Base-by-base conservation (phyloP, 2,113 vertebrate species). In the Ardeotis arabs region DNA sequence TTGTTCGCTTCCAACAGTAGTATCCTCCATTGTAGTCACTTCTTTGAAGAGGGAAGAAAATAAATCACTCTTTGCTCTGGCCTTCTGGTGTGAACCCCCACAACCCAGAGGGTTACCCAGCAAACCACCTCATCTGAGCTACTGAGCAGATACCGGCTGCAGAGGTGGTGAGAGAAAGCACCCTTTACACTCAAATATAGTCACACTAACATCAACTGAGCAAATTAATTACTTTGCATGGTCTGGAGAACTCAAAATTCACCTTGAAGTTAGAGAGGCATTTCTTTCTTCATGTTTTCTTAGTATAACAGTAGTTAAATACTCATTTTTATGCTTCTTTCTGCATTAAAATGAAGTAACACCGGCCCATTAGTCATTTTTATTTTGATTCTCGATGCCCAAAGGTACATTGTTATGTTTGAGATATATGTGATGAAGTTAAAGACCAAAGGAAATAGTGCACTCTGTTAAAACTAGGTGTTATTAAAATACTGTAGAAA, bases 21-120 rank as follows among this genome's bases (percentile, higher is more conserved):
- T 89, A 37, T 98, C 98, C 90, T 99, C 98, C 78, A 98, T 96
- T 8, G 98, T 98, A 7, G 98, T 98, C 82, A 98, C 97, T 93
- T 99, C 98, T 98, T 98, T 72, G 84, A 79, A 72, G 35, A 86
- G 31, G 49, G 28, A 79, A 94, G 89, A 95, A 90, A 97, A 90
- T 9, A 84, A 60, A 69, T 70, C 49, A 82, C 22, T 84, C 59
- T 93, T 28, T 83, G 41, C 45, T 84, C 73, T 84, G 83, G 49
- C 35, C 41, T 84, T 74, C 69, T 84, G 53, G 29, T n/a, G 39
- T 67, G 37, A 80, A 62, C 22, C 62, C 29, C 35, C 64, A 83
- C 79, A 80, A 66, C 44, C 44, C 87, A 88, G 56, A 70, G 17
- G 9, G 27, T 80, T 78, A 70, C 25, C 93, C 27, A 90, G 28